A percentile compares a stretch with the other conserved stretches of the same genome.
phyloP scores from a whole-genome alignment of 2,888 invertebrate genomes.

The Tiphia femorata region DNA sequence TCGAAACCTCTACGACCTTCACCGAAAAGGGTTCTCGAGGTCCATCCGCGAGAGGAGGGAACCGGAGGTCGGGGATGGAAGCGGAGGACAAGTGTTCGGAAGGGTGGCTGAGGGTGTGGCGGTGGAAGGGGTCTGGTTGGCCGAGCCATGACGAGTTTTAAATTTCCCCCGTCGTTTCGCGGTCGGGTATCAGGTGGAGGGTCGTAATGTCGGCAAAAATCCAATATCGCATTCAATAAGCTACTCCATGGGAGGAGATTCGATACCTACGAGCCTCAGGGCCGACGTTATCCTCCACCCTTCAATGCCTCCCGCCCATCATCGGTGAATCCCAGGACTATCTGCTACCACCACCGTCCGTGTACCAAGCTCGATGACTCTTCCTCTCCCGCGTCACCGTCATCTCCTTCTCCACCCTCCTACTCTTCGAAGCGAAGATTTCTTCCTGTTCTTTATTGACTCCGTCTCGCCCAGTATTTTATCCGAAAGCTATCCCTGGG shows the following conservation, averaged over 20 bases:
- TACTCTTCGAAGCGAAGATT: no score
- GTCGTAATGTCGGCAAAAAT: conserved; percentile 57
- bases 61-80: neutral
- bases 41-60: neutral
- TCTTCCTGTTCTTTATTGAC: conserved; percentile 1
- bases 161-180: conserved; percentile 63
- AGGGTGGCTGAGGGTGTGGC: neutral
- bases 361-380: conserved; percentile 30
- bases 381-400: neutral
- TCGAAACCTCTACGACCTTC: neutral
- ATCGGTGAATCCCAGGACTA: conserved; percentile 25
- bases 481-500: no score
- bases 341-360: conserved; percentile 12
- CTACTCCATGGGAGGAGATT: conserved; percentile 39
- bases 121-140: conserved; percentile 26
- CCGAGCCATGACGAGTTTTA: conserved; percentile 63
- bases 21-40: neutral
- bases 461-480: no score
- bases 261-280: conserved; percentile 15
- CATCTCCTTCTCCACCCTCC: neutral
- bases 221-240: conserved; percentile 67
- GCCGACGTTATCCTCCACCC: no score
- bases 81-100: neutral
- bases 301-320: conserved; percentile 15
- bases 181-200: conserved; percentile 61